Evolutionary conservation across 2,797 vertebrate genomes (phyloP).

Genomic region (Decapterus maruadsi): DNA sequence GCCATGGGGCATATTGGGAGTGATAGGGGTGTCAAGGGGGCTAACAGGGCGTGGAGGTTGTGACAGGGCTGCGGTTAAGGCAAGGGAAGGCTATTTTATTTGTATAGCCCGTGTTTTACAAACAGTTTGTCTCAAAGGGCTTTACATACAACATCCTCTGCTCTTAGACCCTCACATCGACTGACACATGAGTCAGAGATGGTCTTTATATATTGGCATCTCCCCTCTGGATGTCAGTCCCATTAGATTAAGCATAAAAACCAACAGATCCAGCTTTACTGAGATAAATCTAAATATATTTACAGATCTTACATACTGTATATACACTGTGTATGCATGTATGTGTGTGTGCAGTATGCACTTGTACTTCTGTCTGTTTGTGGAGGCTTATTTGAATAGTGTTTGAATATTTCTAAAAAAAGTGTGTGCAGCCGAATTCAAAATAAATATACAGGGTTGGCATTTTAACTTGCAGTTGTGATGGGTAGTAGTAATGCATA

Average conservation of each 20-base stretch:
- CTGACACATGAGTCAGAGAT: not conserved
- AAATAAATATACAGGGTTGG: not conserved
- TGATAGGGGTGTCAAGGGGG: constrained; percentile 8
- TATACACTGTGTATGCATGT: not conserved
- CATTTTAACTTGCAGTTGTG: not conserved
- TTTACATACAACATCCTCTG: too few relatives aligned
- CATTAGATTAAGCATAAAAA: constrained; percentile 9
- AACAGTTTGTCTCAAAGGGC: too few relatives aligned
- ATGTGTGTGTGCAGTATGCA: not conserved
- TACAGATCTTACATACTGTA: not conserved
- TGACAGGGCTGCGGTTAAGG: not conserved
- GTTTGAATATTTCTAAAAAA: not conserved
- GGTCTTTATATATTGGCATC: not conserved
- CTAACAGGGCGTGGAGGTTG: not conserved
- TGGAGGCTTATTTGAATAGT: not conserved
- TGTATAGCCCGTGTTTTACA: too few relatives aligned
- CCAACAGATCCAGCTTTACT: not conserved
- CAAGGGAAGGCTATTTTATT: too few relatives aligned
- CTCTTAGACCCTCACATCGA: too few relatives aligned
- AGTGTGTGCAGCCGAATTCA: not conserved
- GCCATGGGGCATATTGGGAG: constrained; percentile 21
- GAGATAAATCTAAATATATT: constrained; percentile 16
- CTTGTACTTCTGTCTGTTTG: constrained; percentile 33
- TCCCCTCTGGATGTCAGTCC: constrained; percentile 48
- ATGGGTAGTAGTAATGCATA: too few relatives aligned